These are phyloP conservation scores for Pimephales promelas DNA, from an alignment of 2,113 vertebrate species.

Conservation along the genomic window DNA sequence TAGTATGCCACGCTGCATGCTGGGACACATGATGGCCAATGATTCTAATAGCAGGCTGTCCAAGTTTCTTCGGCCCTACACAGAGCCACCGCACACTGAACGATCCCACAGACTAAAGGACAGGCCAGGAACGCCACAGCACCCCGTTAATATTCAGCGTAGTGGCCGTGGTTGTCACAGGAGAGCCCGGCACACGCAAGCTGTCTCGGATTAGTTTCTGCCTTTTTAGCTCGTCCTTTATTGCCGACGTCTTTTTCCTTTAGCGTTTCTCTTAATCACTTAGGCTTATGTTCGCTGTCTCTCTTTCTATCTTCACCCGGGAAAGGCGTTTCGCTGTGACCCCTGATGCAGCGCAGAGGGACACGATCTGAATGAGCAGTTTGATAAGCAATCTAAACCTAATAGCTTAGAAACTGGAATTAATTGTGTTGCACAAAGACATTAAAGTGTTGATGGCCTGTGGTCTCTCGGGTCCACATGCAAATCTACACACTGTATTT, in stretches of 20 bases:
- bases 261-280: neutral
- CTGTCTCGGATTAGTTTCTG: neutral
- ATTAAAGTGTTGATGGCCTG: slow-evolving; percentile 47
- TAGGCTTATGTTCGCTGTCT: neutral
- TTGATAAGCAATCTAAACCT: slow-evolving; percentile 66
- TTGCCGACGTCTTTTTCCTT: neutral
- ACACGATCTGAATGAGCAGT: slow-evolving; percentile 66
- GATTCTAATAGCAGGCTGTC: slow-evolving; percentile 38
- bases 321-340: slow-evolving; percentile 68
- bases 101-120: slow-evolving; percentile 6
- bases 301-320: slow-evolving; percentile 60
- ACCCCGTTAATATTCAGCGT: neutral
- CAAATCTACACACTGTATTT: neutral
- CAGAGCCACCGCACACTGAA: neutral
- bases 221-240: neutral
- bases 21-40: slow-evolving; percentile 33
- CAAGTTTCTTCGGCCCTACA: slow-evolving; percentile 15
- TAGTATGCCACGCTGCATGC: slow-evolving; percentile 36
- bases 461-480: slow-evolving; percentile 1
- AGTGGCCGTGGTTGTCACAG: neutral
- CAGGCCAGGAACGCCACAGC: neutral
- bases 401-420: slow-evolving; percentile 67
- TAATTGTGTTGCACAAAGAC: slow-evolving; percentile 61
- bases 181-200: neutral
- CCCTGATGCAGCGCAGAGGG: slow-evolving; percentile 61